These are phyloP conservation scores for Pomatostomus ruficeps DNA, from an alignment of 2,113 vertebrate species.

Conservation along the genomic window DNA sequence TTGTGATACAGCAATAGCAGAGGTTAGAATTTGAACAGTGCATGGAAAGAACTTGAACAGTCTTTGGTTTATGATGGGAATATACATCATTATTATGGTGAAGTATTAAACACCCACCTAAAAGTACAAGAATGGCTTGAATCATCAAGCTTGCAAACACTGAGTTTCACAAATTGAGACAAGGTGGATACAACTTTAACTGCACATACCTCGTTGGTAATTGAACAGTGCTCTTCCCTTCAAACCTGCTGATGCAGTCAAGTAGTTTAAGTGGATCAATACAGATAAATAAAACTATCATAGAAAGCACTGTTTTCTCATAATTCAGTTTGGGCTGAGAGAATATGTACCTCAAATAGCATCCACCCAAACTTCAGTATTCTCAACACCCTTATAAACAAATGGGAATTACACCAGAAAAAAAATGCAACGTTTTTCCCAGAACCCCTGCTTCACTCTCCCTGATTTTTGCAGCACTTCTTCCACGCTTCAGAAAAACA, in stretches of 20 bases:
- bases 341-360: background rate
- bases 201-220: background rate
- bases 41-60: background rate
- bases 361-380: background rate
- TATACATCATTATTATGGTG: no score
- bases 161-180: background rate
- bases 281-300: background rate
- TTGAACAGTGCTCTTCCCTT: background rate
- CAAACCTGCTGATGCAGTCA: background rate
- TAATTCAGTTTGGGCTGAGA: background rate
- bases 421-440: background rate
- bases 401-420: background rate
- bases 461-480: background rate
- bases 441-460: background rate
- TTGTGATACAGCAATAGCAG: background rate
- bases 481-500: background rate
- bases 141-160: background rate
- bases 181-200: background rate
- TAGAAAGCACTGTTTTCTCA: background rate
- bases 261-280: background rate
- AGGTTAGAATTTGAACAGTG: background rate
- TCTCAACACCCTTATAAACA: background rate
- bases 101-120: background rate
- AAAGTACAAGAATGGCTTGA: background rate
- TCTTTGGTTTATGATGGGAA: background rate